These are phyloP conservation scores for Lithophane semibrunnea DNA, from an alignment of 2,888 invertebrate genomes.

Conservation along the genomic window DNA sequence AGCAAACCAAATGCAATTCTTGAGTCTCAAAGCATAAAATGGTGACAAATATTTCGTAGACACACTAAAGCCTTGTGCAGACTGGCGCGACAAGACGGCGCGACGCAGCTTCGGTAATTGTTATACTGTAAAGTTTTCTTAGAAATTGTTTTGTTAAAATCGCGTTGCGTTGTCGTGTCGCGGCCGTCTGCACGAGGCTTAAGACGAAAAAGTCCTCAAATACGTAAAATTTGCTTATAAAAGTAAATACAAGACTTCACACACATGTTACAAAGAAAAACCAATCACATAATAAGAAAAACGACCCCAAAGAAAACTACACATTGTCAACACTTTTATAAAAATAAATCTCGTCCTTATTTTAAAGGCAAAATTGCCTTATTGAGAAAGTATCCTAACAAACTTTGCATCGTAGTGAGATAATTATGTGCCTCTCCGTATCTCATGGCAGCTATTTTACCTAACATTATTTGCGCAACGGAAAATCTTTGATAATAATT, in stretches of 20 bases:
- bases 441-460: neutral
- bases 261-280: no score
- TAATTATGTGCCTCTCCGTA: neutral
- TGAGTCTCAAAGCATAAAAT: neutral
- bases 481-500: neutral
- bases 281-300: neutral
- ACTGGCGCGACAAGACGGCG: no score
- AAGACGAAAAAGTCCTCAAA: neutral
- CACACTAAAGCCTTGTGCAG: no score
- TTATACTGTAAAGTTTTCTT: no score
- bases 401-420: neutral
- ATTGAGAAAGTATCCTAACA: no score
- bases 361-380: neutral
- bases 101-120: neutral
- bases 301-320: neutral
- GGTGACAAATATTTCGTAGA: neutral
- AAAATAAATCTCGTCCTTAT: no score
- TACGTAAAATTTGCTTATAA: neutral
- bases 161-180: no score
- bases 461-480: neutral
- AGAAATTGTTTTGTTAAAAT: no score
- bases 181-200: no score
- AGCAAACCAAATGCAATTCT: neutral
- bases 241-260: neutral
- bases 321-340: no score